Evolutionary conservation across 2,113 vertebrate species (phyloP), one percentile per base, ranked within the genome.

Genomic region (Datnioides undecimradiatus): DNA sequence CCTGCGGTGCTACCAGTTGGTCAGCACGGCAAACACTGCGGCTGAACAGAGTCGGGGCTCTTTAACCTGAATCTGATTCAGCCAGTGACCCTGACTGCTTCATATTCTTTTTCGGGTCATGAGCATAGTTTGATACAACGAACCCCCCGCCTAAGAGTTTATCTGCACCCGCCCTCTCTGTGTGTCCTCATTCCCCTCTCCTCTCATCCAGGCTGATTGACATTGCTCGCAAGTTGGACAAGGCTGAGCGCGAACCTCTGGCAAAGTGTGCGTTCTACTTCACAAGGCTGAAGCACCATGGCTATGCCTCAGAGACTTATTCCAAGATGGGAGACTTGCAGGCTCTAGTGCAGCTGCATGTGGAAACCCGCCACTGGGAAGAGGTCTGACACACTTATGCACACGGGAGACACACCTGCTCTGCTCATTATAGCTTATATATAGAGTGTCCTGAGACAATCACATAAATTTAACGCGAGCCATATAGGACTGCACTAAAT

Each of bases 301-400:
- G 96, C 79, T 99, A 97, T 27, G 98, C 98, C 14, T 97, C 97
- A 0, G 98, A 99, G 92, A 97, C 95, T 38, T 99, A 97, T 91
- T 90, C 96, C 89, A 99, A 99, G 95, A 96, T 98, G 59, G 98
- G 98, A 9, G 98, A 99, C 95, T 94, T 99, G 90, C 95, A 96
- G 86, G 95, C 97, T 0, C 66, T 99, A 88, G 93, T 97, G 85
- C 95, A 95, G 88, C 96, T 99, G 70, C 96, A 99, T 0, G 97
- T 99, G 88, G 96, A 98, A 79, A 96, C 96, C 6, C 94, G 90
- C 64, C 96, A 88, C 89, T 99, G 98, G 98, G 97, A 99, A 4
- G 97, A 99, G 93, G 98, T 98, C 51, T 93, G 94, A 13, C 36
- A 83, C 65, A 84, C 64, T 84, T 63, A 25, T 21, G 33, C 70